A percentile compares a stretch with the other conserved stretches of the same genome.
These are phyloP conservation scores for Poeciliopsis turneri DNA, from an alignment of 2,797 vertebrate genomes.

Conservation along the genomic window DNA sequence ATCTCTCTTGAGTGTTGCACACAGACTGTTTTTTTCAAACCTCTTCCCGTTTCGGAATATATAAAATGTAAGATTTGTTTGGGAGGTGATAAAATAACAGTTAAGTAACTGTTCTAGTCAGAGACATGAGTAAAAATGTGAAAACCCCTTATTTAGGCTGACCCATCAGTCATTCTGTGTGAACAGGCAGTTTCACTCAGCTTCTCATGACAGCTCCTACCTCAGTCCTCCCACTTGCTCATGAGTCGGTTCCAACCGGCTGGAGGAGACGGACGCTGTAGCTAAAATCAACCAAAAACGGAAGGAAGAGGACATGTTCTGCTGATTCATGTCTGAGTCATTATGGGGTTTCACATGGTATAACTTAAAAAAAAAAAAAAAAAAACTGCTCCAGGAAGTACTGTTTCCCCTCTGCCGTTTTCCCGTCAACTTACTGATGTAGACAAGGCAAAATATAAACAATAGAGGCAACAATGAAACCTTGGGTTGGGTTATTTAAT, in stretches of 20 bases:
- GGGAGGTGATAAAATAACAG: neutral
- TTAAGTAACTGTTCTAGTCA: neutral
- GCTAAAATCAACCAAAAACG: conserved; percentile 27
- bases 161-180: neutral
- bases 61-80: neutral
- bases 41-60: no score
- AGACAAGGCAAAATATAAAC: neutral
- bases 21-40: no score
- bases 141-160: neutral
- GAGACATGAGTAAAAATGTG: neutral
- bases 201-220: neutral
- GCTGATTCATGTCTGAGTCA: conserved; percentile 14
- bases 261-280: neutral
- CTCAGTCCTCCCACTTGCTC: neutral
- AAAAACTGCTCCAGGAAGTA: neutral
- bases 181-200: neutral
- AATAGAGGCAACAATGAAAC: neutral
- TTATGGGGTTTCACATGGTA: neutral
- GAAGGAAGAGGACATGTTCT: conserved; percentile 2
- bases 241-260: neutral
- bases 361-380: conserved; percentile 6
- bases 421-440: neutral
- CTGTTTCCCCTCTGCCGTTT: neutral
- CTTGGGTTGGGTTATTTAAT: neutral
- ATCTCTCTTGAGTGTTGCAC: no score